Conservation (phyloP, 2,797 vertebrate genomes). For the Ptychobarbus kaznakovi region DNA sequence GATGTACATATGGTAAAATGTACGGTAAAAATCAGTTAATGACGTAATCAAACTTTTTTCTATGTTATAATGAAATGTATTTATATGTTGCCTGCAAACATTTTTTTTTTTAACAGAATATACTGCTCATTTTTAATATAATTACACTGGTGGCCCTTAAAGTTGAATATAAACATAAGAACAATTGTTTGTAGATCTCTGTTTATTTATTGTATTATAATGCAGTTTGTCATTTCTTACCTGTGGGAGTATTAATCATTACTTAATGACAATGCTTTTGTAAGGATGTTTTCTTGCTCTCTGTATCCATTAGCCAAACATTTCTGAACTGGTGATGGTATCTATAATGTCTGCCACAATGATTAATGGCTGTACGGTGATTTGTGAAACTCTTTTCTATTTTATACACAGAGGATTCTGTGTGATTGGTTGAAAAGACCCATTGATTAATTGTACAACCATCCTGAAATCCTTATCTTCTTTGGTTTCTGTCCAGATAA, state of each 20-base stretch:
- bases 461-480: neutral
- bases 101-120: neutral
- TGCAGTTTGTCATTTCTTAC: neutral
- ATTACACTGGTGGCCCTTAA: neutral
- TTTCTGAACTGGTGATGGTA: neutral
- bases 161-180: neutral
- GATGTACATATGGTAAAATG: too few relatives aligned
- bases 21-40: too few relatives aligned
- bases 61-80: neutral
- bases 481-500: neutral
- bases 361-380: neutral
- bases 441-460: neutral
- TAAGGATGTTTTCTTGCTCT: neutral
- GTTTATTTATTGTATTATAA: neutral
- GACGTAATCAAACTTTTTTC: too few relatives aligned
- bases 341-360: neutral
- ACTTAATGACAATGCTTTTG: neutral
- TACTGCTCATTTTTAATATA: neutral
- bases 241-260: neutral
- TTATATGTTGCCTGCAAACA: neutral
- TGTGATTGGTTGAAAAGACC: neutral
- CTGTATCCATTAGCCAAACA: constrained; percentile 2
- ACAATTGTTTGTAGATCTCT: neutral
- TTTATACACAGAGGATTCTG: neutral
- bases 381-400: neutral